Evolutionary conservation across 1,140 invertebrate species (phyloP).

Genomic region (Lamellibrachia luymesi): DNA sequence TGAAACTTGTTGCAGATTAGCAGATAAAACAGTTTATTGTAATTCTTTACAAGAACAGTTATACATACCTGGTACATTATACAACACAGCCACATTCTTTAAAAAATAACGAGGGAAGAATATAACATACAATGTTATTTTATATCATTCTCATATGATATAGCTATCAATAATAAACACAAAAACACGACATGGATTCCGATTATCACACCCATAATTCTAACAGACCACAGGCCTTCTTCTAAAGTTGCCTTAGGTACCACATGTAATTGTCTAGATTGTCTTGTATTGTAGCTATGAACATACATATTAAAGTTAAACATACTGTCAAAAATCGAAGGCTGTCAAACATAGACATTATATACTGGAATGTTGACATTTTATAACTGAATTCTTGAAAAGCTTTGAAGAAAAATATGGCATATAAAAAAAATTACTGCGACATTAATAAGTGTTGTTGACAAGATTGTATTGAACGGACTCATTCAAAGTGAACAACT

Average conservation of each 20-base stretch:
- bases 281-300: neutral
- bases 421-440: neutral
- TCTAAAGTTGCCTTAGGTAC: neutral
- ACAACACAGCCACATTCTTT: too few relatives aligned
- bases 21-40: too few relatives aligned
- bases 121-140: too few relatives aligned
- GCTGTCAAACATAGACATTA: neutral
- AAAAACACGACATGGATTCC: too few relatives aligned
- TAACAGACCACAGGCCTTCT: neutral
- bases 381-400: neutral
- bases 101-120: too few relatives aligned
- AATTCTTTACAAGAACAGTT: too few relatives aligned
- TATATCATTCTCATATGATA: too few relatives aligned
- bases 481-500: neutral
- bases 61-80: too few relatives aligned
- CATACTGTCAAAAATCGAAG: neutral
- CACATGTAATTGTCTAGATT: neutral
- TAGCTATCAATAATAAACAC: too few relatives aligned
- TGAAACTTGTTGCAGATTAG: too few relatives aligned
- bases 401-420: neutral
- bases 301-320: neutral
- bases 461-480: neutral
- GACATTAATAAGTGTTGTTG: neutral
- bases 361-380: neutral
- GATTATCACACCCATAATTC: too few relatives aligned